Evolutionary conservation across 2,113 vertebrate genomes (phyloP).

Genomic region (Hemibates koningsi): DNA sequence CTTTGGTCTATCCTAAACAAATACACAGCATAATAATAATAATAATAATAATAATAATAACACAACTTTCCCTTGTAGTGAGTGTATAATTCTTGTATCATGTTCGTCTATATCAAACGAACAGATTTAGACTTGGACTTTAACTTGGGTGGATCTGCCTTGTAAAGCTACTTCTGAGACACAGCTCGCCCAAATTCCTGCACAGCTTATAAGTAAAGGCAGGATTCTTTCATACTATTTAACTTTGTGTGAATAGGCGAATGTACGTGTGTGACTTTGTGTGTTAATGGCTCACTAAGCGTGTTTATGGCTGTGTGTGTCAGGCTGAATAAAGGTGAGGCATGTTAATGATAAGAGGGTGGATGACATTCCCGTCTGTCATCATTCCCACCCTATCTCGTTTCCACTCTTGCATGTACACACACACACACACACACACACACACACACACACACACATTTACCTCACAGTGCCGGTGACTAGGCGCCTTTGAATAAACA

Average conservation of each 20-base stretch:
- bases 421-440: neutral
- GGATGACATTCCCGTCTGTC: conserved; percentile 68
- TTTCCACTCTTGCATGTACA: conserved; percentile 14
- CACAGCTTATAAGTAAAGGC: neutral
- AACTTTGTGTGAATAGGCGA: neutral
- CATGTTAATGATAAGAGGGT: conserved; percentile 62
- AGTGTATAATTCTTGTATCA: neutral
- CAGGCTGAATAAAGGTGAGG: conserved; percentile 54
- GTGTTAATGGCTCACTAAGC: conserved; percentile 19
- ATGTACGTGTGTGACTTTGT: neutral
- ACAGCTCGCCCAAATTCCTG: neutral
- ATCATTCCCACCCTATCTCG: conserved; percentile 53
- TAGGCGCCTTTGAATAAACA: conserved; percentile 55
- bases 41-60: neutral
- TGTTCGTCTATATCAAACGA: neutral
- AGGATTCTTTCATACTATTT: neutral
- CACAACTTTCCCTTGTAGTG: neutral
- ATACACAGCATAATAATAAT: neutral
- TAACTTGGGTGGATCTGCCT: neutral
- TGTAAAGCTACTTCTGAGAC: neutral
- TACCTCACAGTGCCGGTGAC: conserved; percentile 2
- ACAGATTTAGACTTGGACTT: neutral
- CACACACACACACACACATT: neutral
- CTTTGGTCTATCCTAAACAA: neutral
- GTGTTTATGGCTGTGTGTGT: conserved; percentile 50